phyloP scores from a whole-genome alignment of 1,140 invertebrate species.

The Zeugodacus cucurbitae region DNA sequence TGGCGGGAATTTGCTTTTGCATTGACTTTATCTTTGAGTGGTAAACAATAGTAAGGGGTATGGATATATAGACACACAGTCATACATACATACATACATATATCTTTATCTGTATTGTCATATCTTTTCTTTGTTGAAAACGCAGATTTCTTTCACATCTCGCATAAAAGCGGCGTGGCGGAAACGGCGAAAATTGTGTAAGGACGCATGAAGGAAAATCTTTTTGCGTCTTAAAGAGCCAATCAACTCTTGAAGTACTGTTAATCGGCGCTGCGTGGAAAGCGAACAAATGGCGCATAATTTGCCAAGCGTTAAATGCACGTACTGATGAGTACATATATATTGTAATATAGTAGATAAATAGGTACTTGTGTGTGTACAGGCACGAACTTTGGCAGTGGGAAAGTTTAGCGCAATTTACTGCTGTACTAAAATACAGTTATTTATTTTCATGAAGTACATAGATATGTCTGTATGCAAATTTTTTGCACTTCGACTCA shows the following conservation, averaged over 20 bases:
- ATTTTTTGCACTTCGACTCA: not conserved
- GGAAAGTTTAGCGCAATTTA: not conserved
- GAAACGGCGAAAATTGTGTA: not conserved
- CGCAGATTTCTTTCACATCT: not conserved
- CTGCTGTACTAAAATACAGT: not conserved
- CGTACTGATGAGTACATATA: not conserved
- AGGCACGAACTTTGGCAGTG: not conserved
- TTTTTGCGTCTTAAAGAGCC: not conserved
- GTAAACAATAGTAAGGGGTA: not conserved
- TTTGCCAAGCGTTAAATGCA: not conserved
- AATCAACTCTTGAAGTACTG: not conserved
- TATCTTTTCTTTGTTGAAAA: not conserved
- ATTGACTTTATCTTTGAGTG: not conserved
- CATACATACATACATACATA: not conserved
- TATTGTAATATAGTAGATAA: not conserved
- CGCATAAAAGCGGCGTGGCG: not conserved
- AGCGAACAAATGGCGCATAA: conserved; percentile 19
- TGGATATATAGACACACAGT: not conserved
- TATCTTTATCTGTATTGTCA: not conserved
- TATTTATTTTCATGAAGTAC: no score
- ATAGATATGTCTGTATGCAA: no score
- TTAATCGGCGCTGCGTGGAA: not conserved
- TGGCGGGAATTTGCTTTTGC: not conserved
- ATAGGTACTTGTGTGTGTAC: not conserved
- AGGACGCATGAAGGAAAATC: not conserved